Evolutionary conservation across 2,888 invertebrate species (phyloP), one percentile per base, ranked within the genome.

Genomic region (Theretra japonica): DNA sequence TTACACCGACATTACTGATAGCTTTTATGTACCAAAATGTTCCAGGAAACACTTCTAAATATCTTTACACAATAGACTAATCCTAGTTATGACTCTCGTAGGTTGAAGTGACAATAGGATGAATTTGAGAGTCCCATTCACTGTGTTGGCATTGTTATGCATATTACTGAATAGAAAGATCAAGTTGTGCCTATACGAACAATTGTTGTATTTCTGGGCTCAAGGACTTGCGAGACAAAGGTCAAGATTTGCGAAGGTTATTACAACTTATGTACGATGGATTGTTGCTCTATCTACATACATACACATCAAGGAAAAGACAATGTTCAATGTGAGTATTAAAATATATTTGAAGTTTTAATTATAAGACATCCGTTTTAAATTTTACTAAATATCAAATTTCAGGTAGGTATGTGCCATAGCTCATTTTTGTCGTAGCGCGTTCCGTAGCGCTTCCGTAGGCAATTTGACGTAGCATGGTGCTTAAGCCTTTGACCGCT

Each of bases 371-470:
- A 11, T 41, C 11, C 15, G 15, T 41, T 41, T 41, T 41, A 41
- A 41, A 11, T 41, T 41, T 15, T 11, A 41, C 41, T 41, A 41
- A 41, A 41, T 41, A 41, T 41, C 41, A 41, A n/a, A 53, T 33
- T 8, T 19, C 33, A 41, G n/a, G 62, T 41, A 41, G 21, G n/a
- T 41, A 5, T 48, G 23, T 11, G 23, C 21, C 65, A 72, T 57
- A 58, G 57, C 28, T 68, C 57, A 58, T 71, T 75, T 75, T 79
- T 53, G 53, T 53, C 82, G 83, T 83, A 83, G 83, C 78, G 68
- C 23, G 65, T 75, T 68, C 72, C 83, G 83, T 85, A 85, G 85
- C 80, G 75, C 69, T 70, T 73, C 75, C 81, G 85, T 84, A 84
- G 76, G 70, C 58, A 60, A 41, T 57, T 74, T 79, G 33, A 23